phyloP scores from a whole-genome alignment of 2,888 invertebrate species.

The Falcaria lacertinaria region DNA sequence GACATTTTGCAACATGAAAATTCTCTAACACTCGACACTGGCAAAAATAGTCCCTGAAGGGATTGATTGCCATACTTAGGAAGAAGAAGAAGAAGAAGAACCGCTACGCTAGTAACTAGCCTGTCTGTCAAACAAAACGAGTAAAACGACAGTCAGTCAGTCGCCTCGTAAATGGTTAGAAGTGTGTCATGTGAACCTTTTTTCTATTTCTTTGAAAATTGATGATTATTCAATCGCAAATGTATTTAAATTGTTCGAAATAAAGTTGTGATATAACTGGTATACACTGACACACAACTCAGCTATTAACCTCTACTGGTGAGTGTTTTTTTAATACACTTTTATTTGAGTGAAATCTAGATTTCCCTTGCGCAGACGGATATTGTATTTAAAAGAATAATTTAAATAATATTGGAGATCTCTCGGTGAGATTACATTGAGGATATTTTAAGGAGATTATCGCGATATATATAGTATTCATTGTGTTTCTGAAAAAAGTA shows the following conservation, averaged over 20 bases:
- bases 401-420: conserved; percentile 46
- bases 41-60: no score
- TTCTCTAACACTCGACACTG: no score
- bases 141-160: neutral
- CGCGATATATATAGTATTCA: conserved; percentile 20
- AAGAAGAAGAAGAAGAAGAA: no score
- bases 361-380: neutral
- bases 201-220: conserved; percentile 37
- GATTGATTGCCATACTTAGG: no score
- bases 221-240: conserved; percentile 27
- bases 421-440: conserved; percentile 21
- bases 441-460: conserved; percentile 28
- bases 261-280: conserved; percentile 11
- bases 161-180: conserved; percentile 53
- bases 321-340: conserved; percentile 13
- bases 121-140: no score
- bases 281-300: neutral
- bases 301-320: conserved; percentile 10
- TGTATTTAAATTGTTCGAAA: conserved; percentile 18
- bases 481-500: conserved; percentile 8
- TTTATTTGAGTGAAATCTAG: conserved; percentile 6
- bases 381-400: conserved; percentile 23
- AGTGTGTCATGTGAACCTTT: conserved; percentile 44
- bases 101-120: no score
- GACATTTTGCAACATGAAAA: no score